Base-by-base conservation (phyloP, 2,888 invertebrate genomes). In the Leucania comma region DNA sequence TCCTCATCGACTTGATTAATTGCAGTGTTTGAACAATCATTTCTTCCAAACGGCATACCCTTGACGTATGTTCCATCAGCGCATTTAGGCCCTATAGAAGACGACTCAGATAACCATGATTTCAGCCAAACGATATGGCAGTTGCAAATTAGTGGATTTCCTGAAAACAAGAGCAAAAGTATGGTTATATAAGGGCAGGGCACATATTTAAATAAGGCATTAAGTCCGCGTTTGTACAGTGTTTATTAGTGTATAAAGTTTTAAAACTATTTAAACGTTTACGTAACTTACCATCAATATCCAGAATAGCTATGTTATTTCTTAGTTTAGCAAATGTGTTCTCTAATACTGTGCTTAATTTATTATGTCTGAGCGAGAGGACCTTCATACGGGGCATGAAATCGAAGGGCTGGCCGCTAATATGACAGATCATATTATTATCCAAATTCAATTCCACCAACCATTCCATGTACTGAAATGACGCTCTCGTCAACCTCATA, bases 401-500 rank as follows among this genome's bases (percentile, higher is more conserved):
- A 88, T 98, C 97, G 90, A 98, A 98, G 2, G 98, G 98, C 38
- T 97, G 97, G 4, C 98, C 98, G 86, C 97, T 97, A 64, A 98
- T 97, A 60, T 97, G 96, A 89, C 98, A 98, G 85, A 98, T 97
- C 75, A 97, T 96, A 93, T 98, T 98, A 91, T 98, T 97, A 90
- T 98, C 98, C 95, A 98, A 96, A 96, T 98, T 98, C 8, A 99
- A 92, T 90, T 98, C 98, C 0, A 98, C 98, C 66, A 99, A 94
- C 97, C 98, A 98, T 89, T 98, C 98, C 96, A 99, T 97, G 66
- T 97, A 96, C 75, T 97, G 97, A 80, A 97, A 95, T 0, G 97
- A 97, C 82, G 98, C 96, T 78, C 97, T 97, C n/a, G 97, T 96
- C 50, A 99, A 96, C 84, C 97, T 96, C 29, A 97, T 96, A 32